Evolutionary conservation across 2,888 invertebrate genomes (phyloP), one percentile per base, ranked within the genome.

Genomic region (Himalopsyche japonica): DNA sequence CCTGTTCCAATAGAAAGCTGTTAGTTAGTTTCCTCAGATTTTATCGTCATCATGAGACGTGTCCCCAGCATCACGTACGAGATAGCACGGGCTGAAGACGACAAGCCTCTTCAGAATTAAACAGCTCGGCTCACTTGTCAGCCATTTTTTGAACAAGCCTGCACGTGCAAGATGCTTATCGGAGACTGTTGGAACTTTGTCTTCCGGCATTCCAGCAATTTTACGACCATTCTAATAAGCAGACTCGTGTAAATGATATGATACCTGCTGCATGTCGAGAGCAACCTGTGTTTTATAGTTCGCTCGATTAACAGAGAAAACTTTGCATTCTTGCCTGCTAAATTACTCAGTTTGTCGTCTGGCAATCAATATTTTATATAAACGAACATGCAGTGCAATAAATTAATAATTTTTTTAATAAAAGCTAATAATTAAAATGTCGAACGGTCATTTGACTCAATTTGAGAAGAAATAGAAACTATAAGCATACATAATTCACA

Each of bases 101-200:
- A 82, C 79, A 30, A 81, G 78, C 81, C 27, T 83, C 77, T 34
- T 24, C 27, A 27, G 84, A 84, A 78, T 78, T 81, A 77, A 84
- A 81, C 77, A 84, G 78, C 79, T 76, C 76, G 70, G 20, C 49
- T 57, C 78, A 34, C 81, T 78, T 81, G 70, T 70, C 81, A 57
- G 64, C 20, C 81, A 79, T 84, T 84, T 84, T 84, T 84, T 27
- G 27, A 43, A n/a, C 81, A 30, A 18, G 30, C 24, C 81, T 64
- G 77, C 84, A 76, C 82, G 79, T 82, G 79, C 81, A 20, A 15
- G 84, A 84, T 84, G 57, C 78, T 81, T 81, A 84, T 81, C 84
- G 57, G 6, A 18, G 79, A 47, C 82, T 32, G 43, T 24, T n/a
- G 64, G 82, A 79, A 57, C 34, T 57, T 34, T 76, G 37, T 84